Percentiles rank a stretch among this genome's conserved stretches.
phyloP scores from a whole-genome alignment of 2,888 invertebrate species.

The Mechanitis mazaeus region DNA sequence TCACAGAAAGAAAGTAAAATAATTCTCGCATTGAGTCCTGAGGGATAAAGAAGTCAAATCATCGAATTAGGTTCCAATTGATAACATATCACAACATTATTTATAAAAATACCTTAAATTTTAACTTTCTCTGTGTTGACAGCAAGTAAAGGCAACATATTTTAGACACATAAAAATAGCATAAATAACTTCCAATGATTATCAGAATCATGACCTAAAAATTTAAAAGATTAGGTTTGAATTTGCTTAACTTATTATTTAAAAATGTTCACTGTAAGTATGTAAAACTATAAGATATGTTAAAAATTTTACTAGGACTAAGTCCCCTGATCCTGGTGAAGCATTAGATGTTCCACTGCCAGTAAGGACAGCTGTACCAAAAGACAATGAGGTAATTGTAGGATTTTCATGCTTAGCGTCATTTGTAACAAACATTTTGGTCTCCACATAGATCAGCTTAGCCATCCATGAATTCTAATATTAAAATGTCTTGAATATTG shows the following conservation, averaged over 20 bases:
- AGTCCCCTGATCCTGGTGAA: conserved; percentile 49
- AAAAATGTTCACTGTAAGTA: background rate
- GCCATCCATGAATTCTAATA: conserved; percentile 61
- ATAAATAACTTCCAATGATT: conserved; percentile 50
- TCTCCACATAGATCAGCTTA: conserved; percentile 62
- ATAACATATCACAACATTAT: conserved; percentile 7
- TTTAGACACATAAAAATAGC: conserved; percentile 54
- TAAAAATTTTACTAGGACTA: conserved; percentile 41
- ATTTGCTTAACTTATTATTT: background rate
- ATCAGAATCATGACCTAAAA: conserved; percentile 51
- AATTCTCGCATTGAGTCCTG: conserved; percentile 69
- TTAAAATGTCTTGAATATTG: background rate
- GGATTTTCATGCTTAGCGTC: conserved; percentile 59
- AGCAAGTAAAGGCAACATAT: conserved; percentile 59
- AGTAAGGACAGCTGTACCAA: conserved; percentile 60
- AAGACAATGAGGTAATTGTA: conserved; percentile 45
- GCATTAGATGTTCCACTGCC: conserved; percentile 51
- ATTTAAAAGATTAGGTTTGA: background rate
- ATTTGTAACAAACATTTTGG: conserved; percentile 55
- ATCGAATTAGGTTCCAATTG: background rate
- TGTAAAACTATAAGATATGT: background rate
- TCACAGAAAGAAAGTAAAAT: conserved; percentile 66
- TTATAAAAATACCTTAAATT: conserved; percentile 52
- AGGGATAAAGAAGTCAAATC: conserved; percentile 24
- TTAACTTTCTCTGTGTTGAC: conserved; percentile 51